These are phyloP conservation scores for Caenorhabditis becei DNA, from an alignment of 2,888 invertebrate species.

Conservation along the genomic window DNA sequence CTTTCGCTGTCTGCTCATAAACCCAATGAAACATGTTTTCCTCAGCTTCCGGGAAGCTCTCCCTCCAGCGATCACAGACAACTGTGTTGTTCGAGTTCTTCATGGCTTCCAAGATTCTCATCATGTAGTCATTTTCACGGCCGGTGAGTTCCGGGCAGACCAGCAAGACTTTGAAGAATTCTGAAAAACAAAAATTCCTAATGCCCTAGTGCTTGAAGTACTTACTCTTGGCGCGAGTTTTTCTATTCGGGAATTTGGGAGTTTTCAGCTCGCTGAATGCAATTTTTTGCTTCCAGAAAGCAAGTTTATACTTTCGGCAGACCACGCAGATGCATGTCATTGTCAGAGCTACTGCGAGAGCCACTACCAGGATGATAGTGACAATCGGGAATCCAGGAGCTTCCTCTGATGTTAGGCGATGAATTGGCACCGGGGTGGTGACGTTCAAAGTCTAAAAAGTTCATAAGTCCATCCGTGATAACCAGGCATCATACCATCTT, in stretches of 20 bases:
- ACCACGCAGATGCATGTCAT: too few species aligned
- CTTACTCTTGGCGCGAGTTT: constrained; percentile 14
- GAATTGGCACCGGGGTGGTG: too few species aligned
- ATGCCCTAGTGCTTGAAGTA: background rate
- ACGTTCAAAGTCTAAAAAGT: too few species aligned
- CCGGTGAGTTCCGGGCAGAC: constrained; percentile 47
- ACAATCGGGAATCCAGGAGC: too few species aligned
- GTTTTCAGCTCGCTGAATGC: too few species aligned
- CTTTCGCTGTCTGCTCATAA: constrained; percentile 35
- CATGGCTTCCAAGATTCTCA: constrained; percentile 41
- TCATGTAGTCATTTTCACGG: constrained; percentile 41
- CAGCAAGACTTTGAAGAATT: constrained; percentile 31
- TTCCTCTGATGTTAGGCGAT: too few species aligned
- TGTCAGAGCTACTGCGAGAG: too few species aligned
- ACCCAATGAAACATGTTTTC: constrained; percentile 56
- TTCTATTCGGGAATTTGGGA: constrained; percentile 17
- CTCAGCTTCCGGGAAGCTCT: constrained; percentile 25
- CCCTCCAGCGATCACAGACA: constrained; percentile 42
- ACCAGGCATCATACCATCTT: too few species aligned
- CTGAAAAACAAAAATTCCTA: constrained; percentile 20
- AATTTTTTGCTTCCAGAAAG: too few species aligned
- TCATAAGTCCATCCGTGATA: too few species aligned
- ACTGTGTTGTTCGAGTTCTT: constrained; percentile 38
- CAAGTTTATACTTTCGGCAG: too few species aligned
- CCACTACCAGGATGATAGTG: too few species aligned